Percentiles rank a stretch among this genome's conserved stretches.
phyloP scores from a whole-genome alignment of 92 coral and sea anemone species.

The Hydrozoanthus gracilis region DNA sequence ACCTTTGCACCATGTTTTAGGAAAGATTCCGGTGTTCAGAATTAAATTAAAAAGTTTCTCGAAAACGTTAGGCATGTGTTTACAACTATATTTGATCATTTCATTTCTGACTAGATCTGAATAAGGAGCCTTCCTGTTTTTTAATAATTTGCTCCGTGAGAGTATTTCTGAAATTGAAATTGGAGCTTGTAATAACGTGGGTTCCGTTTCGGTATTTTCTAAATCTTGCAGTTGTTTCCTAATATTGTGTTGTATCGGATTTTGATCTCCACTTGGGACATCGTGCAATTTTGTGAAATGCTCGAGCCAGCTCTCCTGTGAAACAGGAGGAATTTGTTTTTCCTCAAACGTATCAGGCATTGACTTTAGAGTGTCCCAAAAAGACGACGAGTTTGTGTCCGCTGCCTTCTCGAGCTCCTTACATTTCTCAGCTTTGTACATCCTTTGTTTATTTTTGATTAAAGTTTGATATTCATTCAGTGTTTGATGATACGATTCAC shows the following conservation, averaged over 20 bases:
- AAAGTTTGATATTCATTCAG: not conserved
- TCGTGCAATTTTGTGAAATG: not conserved
- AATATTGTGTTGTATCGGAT: not conserved
- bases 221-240: not conserved
- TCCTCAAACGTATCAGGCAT: not conserved
- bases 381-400: not conserved
- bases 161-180: constrained; percentile 5
- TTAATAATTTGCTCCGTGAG: not conserved
- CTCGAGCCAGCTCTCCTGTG: not conserved
- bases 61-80: not conserved
- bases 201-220: not conserved
- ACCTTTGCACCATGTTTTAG: constrained; percentile 14
- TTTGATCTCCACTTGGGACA: not conserved
- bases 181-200: constrained; percentile 3
- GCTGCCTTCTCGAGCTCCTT: not conserved
- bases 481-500: constrained; percentile 8
- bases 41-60: constrained; percentile 15
- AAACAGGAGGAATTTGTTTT: not conserved
- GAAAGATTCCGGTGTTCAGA: constrained; percentile 2
- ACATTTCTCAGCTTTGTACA: not conserved
- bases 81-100: constrained; percentile 5
- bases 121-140: constrained; percentile 13
- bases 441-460: not conserved
- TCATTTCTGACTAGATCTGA: constrained; percentile 30
- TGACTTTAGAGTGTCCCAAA: not conserved